These are phyloP conservation scores for Gymnocephalus cernua DNA, from an alignment of 2,113 vertebrate genomes.

Conservation along the genomic window DNA sequence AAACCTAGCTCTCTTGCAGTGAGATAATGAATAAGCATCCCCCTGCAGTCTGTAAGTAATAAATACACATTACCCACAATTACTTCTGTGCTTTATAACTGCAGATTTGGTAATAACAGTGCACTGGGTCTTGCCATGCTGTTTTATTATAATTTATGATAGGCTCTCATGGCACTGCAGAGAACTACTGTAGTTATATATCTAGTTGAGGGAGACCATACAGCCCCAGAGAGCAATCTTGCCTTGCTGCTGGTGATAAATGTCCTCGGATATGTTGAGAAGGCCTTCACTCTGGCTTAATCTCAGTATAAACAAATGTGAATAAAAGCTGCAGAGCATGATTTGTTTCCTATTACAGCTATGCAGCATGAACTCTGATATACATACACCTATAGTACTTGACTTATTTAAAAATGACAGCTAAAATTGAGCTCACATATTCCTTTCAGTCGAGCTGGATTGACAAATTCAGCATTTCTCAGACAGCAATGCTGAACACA, in stretches of 20 bases:
- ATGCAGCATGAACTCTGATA: slow-evolving; percentile 33
- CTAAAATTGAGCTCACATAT: slow-evolving; percentile 61
- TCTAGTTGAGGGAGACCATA: slow-evolving; percentile 20
- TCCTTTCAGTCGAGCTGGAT: slow-evolving; percentile 51
- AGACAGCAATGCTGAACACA: slow-evolving; percentile 61
- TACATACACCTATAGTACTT: slow-evolving; percentile 48
- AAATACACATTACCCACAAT: slow-evolving; percentile 79
- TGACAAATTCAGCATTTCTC: slow-evolving; percentile 70
- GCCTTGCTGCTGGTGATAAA: slow-evolving; percentile 49
- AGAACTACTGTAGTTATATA: slow-evolving; percentile 44
- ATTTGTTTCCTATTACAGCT: slow-evolving; percentile 59
- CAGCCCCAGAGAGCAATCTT: slow-evolving; percentile 43
- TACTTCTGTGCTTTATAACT: slow-evolving; percentile 76
- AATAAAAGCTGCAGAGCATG: slow-evolving; percentile 43
- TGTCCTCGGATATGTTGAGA: slow-evolving; percentile 51
- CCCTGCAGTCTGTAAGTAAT: slow-evolving; percentile 69
- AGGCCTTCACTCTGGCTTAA: slow-evolving; percentile 58
- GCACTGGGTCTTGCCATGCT: slow-evolving; percentile 54
- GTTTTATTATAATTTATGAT: slow-evolving; percentile 80
- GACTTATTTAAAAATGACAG: slow-evolving; percentile 55
- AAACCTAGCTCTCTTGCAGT: slow-evolving; percentile 5
- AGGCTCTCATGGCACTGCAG: slow-evolving; percentile 32
- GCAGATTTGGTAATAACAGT: slow-evolving; percentile 65
- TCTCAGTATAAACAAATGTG: slow-evolving; percentile 33
- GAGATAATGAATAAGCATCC: slow-evolving; percentile 59